These are phyloP conservation scores for Sycobia sp. DNA, from an alignment of 1,140 invertebrate species.

Conservation along the genomic window DNA sequence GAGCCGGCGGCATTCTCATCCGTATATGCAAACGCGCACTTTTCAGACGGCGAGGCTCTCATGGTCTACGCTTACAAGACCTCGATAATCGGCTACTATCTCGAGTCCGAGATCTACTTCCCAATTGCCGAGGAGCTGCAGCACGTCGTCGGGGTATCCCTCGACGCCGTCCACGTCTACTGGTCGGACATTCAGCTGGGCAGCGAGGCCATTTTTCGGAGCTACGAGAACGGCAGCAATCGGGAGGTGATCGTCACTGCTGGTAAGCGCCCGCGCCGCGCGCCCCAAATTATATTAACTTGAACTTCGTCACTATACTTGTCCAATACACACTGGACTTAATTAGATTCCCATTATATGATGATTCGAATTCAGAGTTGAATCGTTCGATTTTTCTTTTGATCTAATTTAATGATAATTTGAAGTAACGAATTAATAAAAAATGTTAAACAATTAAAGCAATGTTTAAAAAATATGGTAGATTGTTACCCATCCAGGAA, in stretches of 20 bases:
- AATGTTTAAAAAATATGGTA: too few species aligned
- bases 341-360: slow-evolving; percentile 7
- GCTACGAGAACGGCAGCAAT: slow-evolving; percentile 63
- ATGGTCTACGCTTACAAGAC: slow-evolving; percentile 68
- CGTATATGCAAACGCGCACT: too few species aligned
- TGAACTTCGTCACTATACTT: neutral
- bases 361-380: neutral
- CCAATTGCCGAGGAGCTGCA: slow-evolving; percentile 59
- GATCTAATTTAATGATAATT: too few species aligned
- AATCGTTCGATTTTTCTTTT: too few species aligned
- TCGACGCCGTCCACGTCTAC: slow-evolving; percentile 71
- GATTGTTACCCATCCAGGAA: too few species aligned
- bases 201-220: slow-evolving; percentile 69
- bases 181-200: slow-evolving; percentile 74
- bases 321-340: too few species aligned
- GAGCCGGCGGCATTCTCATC: too few species aligned
- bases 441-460: too few species aligned
- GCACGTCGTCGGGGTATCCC: slow-evolving; percentile 71
- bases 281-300: too few species aligned
- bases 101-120: slow-evolving; percentile 58
- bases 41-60: slow-evolving; percentile 66
- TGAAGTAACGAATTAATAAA: too few species aligned
- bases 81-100: slow-evolving; percentile 61
- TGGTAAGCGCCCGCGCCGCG: slow-evolving; percentile 53
- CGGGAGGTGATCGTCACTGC: slow-evolving; percentile 63